phyloP scores from a whole-genome alignment of 1,140 invertebrate genomes.

The Caenorhabditis brenneri region DNA sequence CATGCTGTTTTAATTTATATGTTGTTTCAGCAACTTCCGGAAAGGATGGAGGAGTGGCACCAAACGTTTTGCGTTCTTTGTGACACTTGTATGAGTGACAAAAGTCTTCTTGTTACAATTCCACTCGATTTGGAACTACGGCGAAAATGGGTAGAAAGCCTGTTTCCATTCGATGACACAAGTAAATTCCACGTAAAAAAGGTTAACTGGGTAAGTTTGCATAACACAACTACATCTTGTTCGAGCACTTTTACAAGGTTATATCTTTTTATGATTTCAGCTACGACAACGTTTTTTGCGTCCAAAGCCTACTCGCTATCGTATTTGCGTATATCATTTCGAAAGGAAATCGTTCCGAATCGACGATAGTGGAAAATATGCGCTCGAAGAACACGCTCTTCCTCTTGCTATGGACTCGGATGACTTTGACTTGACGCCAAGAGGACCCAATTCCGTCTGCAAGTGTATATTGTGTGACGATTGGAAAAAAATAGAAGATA shows the following conservation, averaged over 20 bases:
- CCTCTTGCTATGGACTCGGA: slow-evolving; percentile 25
- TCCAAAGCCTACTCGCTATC: slow-evolving; percentile 30
- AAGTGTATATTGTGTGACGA: slow-evolving; percentile 41
- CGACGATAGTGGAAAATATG: neutral
- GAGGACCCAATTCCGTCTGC: neutral
- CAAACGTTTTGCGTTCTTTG: slow-evolving; percentile 41
- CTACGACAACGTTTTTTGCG: neutral
- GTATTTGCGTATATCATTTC: slow-evolving; percentile 46
- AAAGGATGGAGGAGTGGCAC: slow-evolving; percentile 33
- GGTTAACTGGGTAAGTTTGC: neutral
- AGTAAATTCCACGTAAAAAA: slow-evolving; percentile 8
- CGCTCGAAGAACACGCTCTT: neutral
- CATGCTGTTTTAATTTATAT: too few species aligned
- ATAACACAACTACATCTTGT: too few species aligned
- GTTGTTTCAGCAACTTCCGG: slow-evolving; percentile 11
- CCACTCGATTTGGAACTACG: slow-evolving; percentile 15
- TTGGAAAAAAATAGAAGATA: slow-evolving; percentile 1
- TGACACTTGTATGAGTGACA: slow-evolving; percentile 19
- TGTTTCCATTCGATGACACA: neutral
- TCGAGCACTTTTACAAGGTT: neutral
- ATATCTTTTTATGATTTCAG: neutral
- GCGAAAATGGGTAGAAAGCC: slow-evolving; percentile 5
- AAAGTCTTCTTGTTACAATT: slow-evolving; percentile 7
- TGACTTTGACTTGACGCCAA: slow-evolving; percentile 36
- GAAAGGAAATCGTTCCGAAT: neutral